Conservation (phyloP, 1,140 invertebrate genomes). For the Papilio dardanus region DNA sequence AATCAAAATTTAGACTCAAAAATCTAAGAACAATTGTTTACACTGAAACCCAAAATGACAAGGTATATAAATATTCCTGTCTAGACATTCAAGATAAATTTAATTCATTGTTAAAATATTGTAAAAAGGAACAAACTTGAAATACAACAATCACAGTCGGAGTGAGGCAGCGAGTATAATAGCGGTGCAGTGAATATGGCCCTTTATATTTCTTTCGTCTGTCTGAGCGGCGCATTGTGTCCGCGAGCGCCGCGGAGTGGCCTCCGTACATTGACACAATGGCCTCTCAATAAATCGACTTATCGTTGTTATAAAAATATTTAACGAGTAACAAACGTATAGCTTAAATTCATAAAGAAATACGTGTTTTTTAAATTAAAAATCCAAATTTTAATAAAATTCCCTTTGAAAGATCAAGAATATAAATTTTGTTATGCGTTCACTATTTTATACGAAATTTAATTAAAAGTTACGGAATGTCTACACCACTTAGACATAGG, state of each 20-base stretch:
- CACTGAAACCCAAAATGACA: not conserved
- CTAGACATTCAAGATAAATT: not conserved
- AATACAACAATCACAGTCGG: not conserved
- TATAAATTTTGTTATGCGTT: not conserved
- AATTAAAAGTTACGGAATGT: constrained; percentile 4
- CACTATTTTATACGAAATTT: not conserved
- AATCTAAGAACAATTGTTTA: not conserved
- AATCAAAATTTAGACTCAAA: not conserved
- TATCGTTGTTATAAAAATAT: not conserved
- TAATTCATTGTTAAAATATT: constrained; percentile 6
- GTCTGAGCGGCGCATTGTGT: constrained; percentile 1
- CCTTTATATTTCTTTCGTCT: not conserved
- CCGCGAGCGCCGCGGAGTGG: not conserved
- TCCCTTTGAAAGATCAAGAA: not conserved
- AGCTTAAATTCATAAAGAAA: no score
- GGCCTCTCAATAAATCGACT: not conserved
- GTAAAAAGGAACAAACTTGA: not conserved
- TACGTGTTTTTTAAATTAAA: no score
- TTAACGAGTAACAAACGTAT: no score
- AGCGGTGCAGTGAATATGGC: not conserved
- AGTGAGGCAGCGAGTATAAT: not conserved
- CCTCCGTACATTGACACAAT: not conserved
- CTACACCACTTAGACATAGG: constrained; percentile 5
- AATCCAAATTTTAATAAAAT: not conserved
- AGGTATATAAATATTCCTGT: not conserved